These are phyloP conservation scores for Stomatorhinus walkeri DNA, from an alignment of 2,797 vertebrate species.

Conservation along the genomic window DNA sequence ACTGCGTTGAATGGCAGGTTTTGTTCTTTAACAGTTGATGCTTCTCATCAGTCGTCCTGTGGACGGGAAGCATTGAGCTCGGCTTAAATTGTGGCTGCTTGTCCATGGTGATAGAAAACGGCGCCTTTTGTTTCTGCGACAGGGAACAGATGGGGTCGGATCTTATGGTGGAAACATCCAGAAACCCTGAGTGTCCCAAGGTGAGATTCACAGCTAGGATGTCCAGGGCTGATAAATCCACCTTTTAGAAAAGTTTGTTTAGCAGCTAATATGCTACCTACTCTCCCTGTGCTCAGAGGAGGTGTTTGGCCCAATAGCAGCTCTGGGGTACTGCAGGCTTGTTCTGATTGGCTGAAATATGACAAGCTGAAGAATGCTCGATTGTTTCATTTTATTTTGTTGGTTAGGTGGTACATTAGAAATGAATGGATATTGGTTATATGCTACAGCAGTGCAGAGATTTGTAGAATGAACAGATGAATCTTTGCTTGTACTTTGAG, in stretches of 20 bases:
- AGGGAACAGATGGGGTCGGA: conserved; percentile 92
- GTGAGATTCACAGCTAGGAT: conserved; percentile 54
- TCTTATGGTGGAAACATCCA: conserved; percentile 87
- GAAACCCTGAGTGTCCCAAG: conserved; percentile 84
- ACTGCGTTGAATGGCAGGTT: neutral
- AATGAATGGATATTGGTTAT: neutral
- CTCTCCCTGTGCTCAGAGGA: neutral
- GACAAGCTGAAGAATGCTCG: neutral
- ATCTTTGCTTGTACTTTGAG: neutral
- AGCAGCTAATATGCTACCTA: too few relatives aligned
- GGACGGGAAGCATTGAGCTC: neutral
- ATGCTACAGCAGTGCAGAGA: too few relatives aligned
- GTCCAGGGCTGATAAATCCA: neutral
- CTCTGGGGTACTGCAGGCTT: neutral
- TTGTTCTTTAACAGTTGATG: neutral
- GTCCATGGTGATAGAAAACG: neutral
- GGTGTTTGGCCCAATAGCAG: neutral
- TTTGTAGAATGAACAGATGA: neutral
- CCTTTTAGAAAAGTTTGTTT: neutral
- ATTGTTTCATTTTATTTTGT: neutral
- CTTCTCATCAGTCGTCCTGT: neutral
- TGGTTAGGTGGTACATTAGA: neutral
- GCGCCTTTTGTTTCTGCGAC: conserved; percentile 23
- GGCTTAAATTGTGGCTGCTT: neutral
- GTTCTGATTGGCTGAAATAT: neutral